Evolutionary conservation across 1,140 invertebrate genomes (phyloP).

Genomic region (Hylaeus anthracinus): DNA sequence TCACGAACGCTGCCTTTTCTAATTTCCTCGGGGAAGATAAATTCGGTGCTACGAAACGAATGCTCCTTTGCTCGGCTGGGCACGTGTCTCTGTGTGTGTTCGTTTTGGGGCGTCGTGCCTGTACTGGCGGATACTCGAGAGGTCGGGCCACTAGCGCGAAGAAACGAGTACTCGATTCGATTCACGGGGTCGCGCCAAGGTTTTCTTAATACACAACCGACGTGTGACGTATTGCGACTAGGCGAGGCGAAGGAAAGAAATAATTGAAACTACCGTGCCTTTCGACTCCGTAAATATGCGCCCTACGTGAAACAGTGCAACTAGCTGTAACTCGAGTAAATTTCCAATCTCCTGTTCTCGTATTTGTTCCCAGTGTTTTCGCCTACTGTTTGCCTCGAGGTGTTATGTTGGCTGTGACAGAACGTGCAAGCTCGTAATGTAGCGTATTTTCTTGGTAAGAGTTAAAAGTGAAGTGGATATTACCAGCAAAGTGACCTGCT

Average conservation of each 20-base stretch:
- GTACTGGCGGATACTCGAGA: conserved; percentile 1
- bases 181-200: conserved; percentile 73
- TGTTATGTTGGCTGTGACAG: too few species aligned
- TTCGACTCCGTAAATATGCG: conserved; percentile 18
- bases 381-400: too few species aligned
- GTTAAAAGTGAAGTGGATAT: too few species aligned
- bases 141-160: neutral
- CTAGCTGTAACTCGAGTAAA: conserved; percentile 3
- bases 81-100: conserved; percentile 1
- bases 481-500: too few species aligned
- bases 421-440: too few species aligned
- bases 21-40: conserved; percentile 77
- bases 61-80: neutral
- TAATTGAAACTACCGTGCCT: conserved; percentile 64
- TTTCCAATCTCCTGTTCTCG: neutral
- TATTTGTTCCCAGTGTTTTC: neutral
- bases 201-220: conserved; percentile 74
- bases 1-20: conserved; percentile 68
- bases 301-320: neutral
- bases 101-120: neutral
- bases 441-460: too few species aligned
- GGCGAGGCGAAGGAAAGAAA: conserved; percentile 35
- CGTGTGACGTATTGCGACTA: conserved; percentile 65
- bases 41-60: conserved; percentile 63
- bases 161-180: conserved; percentile 70